Evolutionary conservation across 2,888 invertebrate genomes (phyloP).

Genomic region (Heterodera filipjevi): DNA sequence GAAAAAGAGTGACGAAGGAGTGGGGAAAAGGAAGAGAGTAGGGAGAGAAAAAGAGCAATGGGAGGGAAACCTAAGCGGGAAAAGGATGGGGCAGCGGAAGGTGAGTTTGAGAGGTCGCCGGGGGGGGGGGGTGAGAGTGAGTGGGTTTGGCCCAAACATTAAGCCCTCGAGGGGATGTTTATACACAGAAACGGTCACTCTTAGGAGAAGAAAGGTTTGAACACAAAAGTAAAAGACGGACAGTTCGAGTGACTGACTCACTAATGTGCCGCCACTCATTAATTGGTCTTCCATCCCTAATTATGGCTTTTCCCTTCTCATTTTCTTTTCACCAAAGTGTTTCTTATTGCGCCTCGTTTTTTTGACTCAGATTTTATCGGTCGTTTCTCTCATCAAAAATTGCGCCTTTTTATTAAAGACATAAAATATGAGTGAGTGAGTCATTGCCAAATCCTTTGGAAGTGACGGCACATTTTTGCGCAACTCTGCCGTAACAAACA

Average conservation of each 20-base stretch:
- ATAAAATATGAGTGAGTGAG: too few relatives aligned
- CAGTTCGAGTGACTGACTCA: not conserved
- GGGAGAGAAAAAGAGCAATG: not conserved
- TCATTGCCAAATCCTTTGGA: too few relatives aligned
- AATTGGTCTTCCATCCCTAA: not conserved
- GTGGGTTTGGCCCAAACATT: conserved; percentile 15
- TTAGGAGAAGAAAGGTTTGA: conserved; percentile 45
- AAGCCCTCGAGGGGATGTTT: not conserved
- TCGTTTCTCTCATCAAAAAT: not conserved
- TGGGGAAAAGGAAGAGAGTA: not conserved
- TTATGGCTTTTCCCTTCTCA: not conserved
- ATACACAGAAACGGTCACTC: not conserved
- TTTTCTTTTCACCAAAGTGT: too few relatives aligned
- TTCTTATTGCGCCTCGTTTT: too few relatives aligned
- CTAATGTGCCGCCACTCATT: not conserved
- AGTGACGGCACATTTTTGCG: not conserved
- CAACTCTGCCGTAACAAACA: not conserved
- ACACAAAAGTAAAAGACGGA: conserved; percentile 22
- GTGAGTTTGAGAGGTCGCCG: not conserved
- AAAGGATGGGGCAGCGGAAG: not conserved
- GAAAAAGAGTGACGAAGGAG: not conserved
- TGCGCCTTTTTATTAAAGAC: not conserved
- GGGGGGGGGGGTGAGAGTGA: not conserved
- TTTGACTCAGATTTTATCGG: conserved; percentile 10
- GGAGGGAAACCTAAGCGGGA: not conserved